Percentiles rank a stretch among this genome's conserved stretches.
phyloP scores from a whole-genome alignment of 2,113 vertebrate genomes.

The Symphodus melops region DNA sequence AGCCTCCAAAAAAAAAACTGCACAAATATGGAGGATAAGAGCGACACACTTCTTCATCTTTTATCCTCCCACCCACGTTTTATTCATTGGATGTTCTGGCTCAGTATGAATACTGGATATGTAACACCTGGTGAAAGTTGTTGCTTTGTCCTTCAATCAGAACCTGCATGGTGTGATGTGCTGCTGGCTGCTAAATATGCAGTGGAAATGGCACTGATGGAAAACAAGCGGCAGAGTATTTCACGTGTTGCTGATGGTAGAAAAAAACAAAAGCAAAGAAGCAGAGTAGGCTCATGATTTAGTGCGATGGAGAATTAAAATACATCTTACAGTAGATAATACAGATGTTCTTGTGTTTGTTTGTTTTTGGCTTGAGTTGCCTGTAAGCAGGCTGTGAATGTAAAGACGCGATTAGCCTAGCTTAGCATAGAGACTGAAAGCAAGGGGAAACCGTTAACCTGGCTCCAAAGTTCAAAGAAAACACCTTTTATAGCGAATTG shows the following conservation, averaged over 20 bases:
- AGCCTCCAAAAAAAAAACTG: neutral
- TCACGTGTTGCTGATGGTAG: neutral
- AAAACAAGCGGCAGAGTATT: neutral
- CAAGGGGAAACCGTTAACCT: no score
- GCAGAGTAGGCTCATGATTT: neutral
- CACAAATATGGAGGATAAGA: neutral
- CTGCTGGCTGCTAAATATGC: constrained; percentile 28
- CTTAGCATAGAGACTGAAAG: no score
- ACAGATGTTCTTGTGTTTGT: neutral
- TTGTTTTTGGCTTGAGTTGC: neutral
- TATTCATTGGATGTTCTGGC: neutral
- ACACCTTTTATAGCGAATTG: no score
- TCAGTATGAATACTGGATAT: neutral
- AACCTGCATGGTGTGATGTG: constrained; percentile 30
- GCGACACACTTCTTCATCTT: neutral
- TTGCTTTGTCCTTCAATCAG: constrained; percentile 25
- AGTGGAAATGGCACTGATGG: neutral
- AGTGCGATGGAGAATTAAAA: neutral
- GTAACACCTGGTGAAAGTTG: constrained; percentile 24
- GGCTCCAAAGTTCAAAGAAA: no score
- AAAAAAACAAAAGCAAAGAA: neutral
- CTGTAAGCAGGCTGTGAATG: neutral
- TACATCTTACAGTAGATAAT: constrained; percentile 4
- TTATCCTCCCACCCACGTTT: neutral
- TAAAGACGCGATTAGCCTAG: no score